phyloP scores from a whole-genome alignment of 2,113 vertebrate species.

The Vulpes vulpes region DNA sequence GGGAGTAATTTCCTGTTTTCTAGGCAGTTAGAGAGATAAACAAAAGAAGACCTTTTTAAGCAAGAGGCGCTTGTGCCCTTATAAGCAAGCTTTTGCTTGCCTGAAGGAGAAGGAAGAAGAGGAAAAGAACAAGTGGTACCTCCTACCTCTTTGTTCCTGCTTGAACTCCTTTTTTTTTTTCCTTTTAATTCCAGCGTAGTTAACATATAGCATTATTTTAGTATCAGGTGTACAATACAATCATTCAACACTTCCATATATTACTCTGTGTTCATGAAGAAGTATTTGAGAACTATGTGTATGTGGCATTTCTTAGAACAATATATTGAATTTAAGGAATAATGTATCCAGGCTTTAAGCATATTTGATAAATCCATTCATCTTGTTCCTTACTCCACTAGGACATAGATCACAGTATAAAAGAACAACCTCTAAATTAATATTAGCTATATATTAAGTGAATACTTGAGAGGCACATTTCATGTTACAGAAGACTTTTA shows the following conservation, averaged over 20 bases:
- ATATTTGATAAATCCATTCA: not conserved
- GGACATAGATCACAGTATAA: not conserved
- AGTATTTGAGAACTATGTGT: not conserved
- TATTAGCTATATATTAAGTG: not conserved
- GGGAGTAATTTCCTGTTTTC: not conserved
- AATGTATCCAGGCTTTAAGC: not conserved
- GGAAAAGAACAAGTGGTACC: not conserved
- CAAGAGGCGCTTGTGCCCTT: not conserved
- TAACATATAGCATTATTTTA: not conserved
- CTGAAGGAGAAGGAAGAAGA: not conserved
- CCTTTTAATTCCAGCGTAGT: not conserved
- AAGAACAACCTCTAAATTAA: not conserved
- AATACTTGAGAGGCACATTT: not conserved
- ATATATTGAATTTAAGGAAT: not conserved
- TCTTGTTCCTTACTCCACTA: not conserved
- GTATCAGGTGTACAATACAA: not conserved
- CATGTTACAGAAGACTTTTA: not conserved
- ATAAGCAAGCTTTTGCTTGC: not conserved
- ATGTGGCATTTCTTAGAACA: not conserved
- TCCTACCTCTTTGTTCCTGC: not conserved
- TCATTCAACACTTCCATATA: not conserved
- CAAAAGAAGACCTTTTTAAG: not conserved
- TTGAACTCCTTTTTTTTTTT: not conserved
- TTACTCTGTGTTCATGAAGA: not conserved
- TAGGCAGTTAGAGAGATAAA: not conserved